Evolutionary conservation across 2,888 invertebrate genomes (phyloP), one percentile per base, ranked within the genome.

Genomic region (Perdita meconis): DNA sequence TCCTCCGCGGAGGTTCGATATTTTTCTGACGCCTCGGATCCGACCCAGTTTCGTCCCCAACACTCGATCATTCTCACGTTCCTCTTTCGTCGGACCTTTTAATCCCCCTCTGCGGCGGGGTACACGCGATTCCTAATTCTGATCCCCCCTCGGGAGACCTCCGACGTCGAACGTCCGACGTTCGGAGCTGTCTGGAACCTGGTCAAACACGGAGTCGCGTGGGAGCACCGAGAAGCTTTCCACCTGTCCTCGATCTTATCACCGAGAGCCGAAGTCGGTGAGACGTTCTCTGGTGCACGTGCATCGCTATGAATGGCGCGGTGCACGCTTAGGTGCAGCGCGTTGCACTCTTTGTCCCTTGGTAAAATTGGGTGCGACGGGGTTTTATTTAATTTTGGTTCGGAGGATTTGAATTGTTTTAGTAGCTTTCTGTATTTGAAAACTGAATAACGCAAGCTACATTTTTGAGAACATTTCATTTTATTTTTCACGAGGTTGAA

Each of bases 201-300:
- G 60, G 77, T 71, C 74, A 71, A 73, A 76, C 51, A 60, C 76
- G 55, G 72, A 74, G 73, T 83, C 83, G 80, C 83, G 85, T 76
- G 81, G 77, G 79, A 80, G 78, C 47, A 19, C 80, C 60, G 24
- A 67, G 71, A n/a, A 80, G 79, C 79, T 83, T 80, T 88, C 86
- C 87, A 88, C 87, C 87, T 88, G 88, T 83, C 75, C 76, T 40
- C 82, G 86, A 86, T 88, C 83, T 83, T 88, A 88, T 88, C 87
- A 79, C 53, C 19, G 8, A 44, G 60, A 50, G 47, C 72, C 68
- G 64, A 75, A 77, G 79, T 69, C 80, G 57, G 78, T 69, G 64
- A 68, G 74, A 78, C 47, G 59, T 61, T 50, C 69, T 47, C 30
- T 36, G 36, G 42, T 81, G 74, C 81, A 83, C 83, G 79, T 81